phyloP scores from a whole-genome alignment of 2,797 vertebrate species.

The Antennarius maculatus region DNA sequence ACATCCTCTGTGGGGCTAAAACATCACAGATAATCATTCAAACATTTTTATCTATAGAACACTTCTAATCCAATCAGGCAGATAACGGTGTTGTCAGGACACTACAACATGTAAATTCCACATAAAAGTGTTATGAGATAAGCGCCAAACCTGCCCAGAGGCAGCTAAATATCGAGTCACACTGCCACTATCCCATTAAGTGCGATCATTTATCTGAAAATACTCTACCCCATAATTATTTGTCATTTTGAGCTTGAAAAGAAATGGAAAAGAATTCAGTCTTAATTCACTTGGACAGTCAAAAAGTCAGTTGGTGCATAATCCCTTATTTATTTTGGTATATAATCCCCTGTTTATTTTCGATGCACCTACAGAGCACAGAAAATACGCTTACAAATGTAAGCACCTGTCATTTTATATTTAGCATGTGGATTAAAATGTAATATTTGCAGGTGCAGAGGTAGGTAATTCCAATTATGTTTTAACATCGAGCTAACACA shows the following conservation, averaged over 20 bases:
- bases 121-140: conserved; percentile 50
- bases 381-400: too few species aligned
- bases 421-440: too few species aligned
- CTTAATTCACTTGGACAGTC: neutral
- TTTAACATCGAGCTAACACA: too few species aligned
- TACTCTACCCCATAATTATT: conserved; percentile 36
- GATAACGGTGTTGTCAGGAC: conserved; percentile 30
- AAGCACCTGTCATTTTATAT: too few species aligned
- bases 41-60: conserved; percentile 14
- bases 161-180: conserved; percentile 43
- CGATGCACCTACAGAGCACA: too few species aligned
- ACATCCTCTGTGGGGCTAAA: neutral
- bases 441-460: too few species aligned
- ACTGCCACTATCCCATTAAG: conserved; percentile 49
- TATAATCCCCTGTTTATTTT: too few species aligned
- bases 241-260: conserved; percentile 20
- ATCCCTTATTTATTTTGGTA: too few species aligned
- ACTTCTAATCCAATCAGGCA: conserved; percentile 14
- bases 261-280: conserved; percentile 2
- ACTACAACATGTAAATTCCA: conserved; percentile 41
- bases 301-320: neutral
- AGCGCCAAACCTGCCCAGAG: conserved; percentile 33
- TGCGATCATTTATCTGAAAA: conserved; percentile 52
- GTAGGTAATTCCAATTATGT: too few species aligned
- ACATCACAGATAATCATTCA: conserved; percentile 27